phyloP scores from a whole-genome alignment of 92 coral and sea anemone species.

The Plumapathes pennacea region DNA sequence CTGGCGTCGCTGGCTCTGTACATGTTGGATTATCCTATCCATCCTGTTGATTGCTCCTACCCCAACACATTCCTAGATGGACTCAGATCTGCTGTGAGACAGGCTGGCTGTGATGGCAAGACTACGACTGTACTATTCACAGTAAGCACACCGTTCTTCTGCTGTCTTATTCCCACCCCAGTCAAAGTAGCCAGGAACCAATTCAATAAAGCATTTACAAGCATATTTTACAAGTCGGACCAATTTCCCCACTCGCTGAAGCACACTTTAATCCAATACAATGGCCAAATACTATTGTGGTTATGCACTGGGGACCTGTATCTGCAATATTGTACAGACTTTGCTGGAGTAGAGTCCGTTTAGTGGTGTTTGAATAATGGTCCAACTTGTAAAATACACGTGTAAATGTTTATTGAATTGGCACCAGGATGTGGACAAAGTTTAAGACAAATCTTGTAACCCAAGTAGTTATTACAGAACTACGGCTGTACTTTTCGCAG shows the following conservation, averaged over 20 bases:
- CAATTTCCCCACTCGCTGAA: too few relatives aligned
- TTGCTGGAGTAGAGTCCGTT: too few relatives aligned
- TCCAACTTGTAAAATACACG: neutral
- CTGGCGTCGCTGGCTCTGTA: constrained; percentile 83
- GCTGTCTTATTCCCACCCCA: too few relatives aligned
- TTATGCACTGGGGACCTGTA: too few relatives aligned
- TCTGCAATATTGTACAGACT: too few relatives aligned
- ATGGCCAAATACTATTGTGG: too few relatives aligned
- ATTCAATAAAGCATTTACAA: neutral
- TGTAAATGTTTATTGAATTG: neutral
- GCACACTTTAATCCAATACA: too few relatives aligned
- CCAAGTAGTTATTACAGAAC: too few relatives aligned
- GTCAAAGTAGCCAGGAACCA: too few relatives aligned
- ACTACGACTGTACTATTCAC: constrained; percentile 87
- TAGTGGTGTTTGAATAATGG: neutral
- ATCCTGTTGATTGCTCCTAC: constrained; percentile 86
- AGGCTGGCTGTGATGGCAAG: constrained; percentile 99
- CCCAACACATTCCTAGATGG: constrained; percentile 94
- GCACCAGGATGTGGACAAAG: too few relatives aligned
- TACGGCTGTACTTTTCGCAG: too few relatives aligned
- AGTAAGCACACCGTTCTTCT: constrained; percentile 67
- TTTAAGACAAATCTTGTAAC: too few relatives aligned
- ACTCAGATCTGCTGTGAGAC: constrained; percentile 94
- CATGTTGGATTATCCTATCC: constrained; percentile 89
- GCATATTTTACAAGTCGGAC: neutral